Conservation (phyloP, 2,797 vertebrate genomes). For the Pelodytes ibericus region DNA sequence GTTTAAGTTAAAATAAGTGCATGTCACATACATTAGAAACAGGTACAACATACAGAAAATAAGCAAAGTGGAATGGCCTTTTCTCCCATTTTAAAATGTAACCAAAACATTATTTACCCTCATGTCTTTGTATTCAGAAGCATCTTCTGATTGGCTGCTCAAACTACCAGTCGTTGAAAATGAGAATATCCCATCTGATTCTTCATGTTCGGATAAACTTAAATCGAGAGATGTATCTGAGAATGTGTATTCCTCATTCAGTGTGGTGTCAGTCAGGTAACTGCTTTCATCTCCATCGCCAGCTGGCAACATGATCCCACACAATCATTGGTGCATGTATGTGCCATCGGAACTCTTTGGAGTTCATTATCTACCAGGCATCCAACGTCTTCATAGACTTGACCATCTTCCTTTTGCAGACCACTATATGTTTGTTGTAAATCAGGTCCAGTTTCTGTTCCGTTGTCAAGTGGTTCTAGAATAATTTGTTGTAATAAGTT, state of each 20-base stretch:
- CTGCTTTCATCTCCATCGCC: conserved; percentile 6
- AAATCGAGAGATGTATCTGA: conserved; percentile 13
- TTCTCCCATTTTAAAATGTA: too few relatives aligned
- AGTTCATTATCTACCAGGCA: background rate
- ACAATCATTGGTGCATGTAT: background rate
- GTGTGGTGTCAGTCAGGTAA: conserved; percentile 9
- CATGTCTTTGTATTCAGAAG: background rate
- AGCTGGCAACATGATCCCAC: too few relatives aligned
- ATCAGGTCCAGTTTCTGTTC: background rate
- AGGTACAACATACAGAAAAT: too few relatives aligned
- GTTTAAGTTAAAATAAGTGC: too few relatives aligned
- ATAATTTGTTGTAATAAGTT: conserved; percentile 37
- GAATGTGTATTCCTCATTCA: conserved; percentile 35
- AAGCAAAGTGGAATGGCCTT: too few relatives aligned
- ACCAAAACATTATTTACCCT: conserved; percentile 13
- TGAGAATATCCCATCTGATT: conserved; percentile 7
- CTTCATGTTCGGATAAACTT: conserved; percentile 25
- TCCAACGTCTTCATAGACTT: background rate
- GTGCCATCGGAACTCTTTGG: background rate
- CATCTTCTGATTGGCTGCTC: background rate
- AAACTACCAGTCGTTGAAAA: conserved; percentile 9
- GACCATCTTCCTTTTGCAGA: background rate
- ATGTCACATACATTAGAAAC: too few relatives aligned
- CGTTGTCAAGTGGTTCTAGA: background rate
- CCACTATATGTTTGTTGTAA: background rate